A percentile compares a stretch with the other conserved stretches of the same genome.
Conservation (phyloP, 2,113 vertebrate species). For the Mesitornis unicolor region DNA sequence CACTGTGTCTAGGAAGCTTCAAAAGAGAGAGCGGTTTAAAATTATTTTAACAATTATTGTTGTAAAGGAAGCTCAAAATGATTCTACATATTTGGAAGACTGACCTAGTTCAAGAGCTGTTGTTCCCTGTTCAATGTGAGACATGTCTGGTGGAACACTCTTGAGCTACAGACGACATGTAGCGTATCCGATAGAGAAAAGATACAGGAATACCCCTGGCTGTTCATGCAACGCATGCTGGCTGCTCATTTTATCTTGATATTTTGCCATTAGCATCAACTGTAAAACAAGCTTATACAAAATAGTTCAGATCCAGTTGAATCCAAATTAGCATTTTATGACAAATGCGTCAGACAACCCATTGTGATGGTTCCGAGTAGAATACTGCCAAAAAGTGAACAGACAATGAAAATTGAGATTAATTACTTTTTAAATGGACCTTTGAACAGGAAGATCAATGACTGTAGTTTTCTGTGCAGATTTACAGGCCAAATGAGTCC, state of each 20-base stretch:
- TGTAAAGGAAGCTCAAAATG: not conserved
- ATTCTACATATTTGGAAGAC: not conserved
- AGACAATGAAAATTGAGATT: not conserved
- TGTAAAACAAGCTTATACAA: not conserved
- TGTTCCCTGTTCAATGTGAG: not conserved
- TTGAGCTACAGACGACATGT: not conserved
- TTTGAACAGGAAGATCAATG: not conserved
- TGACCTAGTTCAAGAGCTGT: not conserved
- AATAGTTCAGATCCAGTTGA: not conserved
- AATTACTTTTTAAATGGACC: not conserved
- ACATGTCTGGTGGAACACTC: not conserved
- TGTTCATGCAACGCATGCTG: not conserved
- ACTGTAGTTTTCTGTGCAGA: not conserved
- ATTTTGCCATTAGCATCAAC: not conserved
- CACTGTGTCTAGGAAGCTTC: not conserved
- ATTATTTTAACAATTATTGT: not conserved
- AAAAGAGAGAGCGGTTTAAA: not conserved
- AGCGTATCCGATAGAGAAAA: not conserved
- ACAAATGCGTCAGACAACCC: not conserved
- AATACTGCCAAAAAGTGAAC: not conserved
- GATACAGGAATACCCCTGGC: not conserved
- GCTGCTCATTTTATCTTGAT: not conserved
- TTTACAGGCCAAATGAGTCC: not conserved
- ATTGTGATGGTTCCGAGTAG: not conserved
- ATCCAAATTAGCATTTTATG: not conserved